A percentile compares a stretch with the other conserved stretches of the same genome.
phyloP scores from a whole-genome alignment of 2,113 vertebrate genomes.

The Osmerus mordax region DNA sequence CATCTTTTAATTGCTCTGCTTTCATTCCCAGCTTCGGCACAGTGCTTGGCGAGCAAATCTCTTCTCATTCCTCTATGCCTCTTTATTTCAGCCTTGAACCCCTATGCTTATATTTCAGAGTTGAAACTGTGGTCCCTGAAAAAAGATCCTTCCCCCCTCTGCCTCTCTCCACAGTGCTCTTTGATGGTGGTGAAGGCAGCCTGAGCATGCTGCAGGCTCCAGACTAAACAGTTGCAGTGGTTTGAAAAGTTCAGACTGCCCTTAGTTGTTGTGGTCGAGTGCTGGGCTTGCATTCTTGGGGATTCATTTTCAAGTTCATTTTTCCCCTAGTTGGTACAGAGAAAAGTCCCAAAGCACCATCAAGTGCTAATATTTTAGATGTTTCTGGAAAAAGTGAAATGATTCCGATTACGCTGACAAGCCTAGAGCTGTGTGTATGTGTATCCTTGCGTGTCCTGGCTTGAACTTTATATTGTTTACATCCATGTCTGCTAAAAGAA shows the following conservation, averaged over 20 bases:
- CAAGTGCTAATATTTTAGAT: not conserved
- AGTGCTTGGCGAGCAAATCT: not conserved
- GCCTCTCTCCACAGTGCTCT: not conserved
- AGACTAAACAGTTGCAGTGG: not conserved
- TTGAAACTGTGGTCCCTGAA: too few species aligned
- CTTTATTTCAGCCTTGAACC: too few species aligned
- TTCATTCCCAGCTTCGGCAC: not conserved
- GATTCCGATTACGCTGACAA: too few species aligned
- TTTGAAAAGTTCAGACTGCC: not conserved
- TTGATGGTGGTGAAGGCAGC: not conserved
- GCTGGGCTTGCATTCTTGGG: constrained; percentile 9
- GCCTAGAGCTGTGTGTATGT: too few species aligned
- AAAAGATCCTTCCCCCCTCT: too few species aligned
- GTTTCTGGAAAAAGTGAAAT: too few species aligned
- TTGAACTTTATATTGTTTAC: too few species aligned
- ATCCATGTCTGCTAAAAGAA: too few species aligned
- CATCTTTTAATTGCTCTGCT: constrained; percentile 11
- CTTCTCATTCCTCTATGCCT: too few species aligned
- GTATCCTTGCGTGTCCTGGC: too few species aligned
- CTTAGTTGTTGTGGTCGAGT: constrained; percentile 16
- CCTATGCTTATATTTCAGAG: not conserved
- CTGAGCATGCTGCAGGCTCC: not conserved
- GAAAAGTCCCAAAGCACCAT: not conserved
- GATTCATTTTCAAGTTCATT: not conserved
- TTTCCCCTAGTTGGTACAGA: not conserved